Evolutionary conservation across 2,888 invertebrate genomes (phyloP).

Genomic region (Cosmorhoe ocellata): DNA sequence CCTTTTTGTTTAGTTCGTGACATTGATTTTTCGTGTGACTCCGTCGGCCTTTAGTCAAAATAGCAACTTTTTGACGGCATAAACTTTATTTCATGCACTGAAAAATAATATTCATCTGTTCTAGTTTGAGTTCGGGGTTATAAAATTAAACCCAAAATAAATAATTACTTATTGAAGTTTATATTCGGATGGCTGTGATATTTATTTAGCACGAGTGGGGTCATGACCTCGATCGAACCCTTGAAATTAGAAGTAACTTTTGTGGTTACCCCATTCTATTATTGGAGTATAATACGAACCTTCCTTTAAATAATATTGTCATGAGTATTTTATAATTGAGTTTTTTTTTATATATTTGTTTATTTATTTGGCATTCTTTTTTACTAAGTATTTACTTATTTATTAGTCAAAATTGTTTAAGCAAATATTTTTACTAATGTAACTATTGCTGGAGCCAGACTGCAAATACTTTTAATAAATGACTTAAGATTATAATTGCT

Average conservation of each 20-base stretch:
- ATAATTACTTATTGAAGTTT: neutral
- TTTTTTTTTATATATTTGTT: neutral
- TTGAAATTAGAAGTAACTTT: slow-evolving; percentile 11
- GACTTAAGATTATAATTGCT: too few relatives aligned
- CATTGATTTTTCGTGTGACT: slow-evolving; percentile 16
- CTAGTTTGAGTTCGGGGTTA: neutral
- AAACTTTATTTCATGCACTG: neutral
- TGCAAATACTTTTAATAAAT: too few relatives aligned
- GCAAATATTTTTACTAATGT: too few relatives aligned
- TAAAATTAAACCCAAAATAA: neutral
- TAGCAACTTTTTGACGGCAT: neutral
- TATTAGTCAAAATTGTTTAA: too few relatives aligned
- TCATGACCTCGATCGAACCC: slow-evolving; percentile 28
- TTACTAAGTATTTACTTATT: too few relatives aligned
- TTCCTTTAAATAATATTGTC: neutral
- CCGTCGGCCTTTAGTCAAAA: slow-evolving; percentile 1
- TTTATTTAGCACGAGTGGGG: slow-evolving; percentile 20
- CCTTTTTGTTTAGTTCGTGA: slow-evolving; percentile 6
- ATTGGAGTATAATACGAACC: neutral
- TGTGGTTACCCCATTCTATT: slow-evolving; percentile 11
- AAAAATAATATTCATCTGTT: too few relatives aligned
- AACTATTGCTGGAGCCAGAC: too few relatives aligned
- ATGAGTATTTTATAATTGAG: neutral
- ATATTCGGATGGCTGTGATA: slow-evolving; percentile 6
- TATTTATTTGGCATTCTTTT: too few relatives aligned